Evolutionary conservation across 2,797 vertebrate species (phyloP), one percentile per base, ranked within the genome.

Genomic region (Gambusia yucatana): DNA sequence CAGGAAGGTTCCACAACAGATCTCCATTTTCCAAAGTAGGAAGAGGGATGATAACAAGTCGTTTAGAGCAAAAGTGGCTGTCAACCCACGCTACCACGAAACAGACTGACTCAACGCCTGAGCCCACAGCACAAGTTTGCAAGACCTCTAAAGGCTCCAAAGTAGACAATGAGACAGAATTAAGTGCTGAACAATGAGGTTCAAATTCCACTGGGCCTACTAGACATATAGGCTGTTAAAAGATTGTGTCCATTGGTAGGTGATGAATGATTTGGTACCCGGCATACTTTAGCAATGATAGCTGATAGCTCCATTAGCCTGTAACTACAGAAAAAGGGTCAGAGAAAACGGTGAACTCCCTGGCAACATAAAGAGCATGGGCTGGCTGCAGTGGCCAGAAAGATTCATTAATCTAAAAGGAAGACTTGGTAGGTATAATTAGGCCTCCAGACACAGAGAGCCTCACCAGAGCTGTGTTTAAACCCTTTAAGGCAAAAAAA

Each of bases 381-480:
- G 84, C 87, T 77, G 83, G 86, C 89, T 88, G 86, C 88, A 78
- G 84, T 77, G 84, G 86, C 90, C 87, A 82, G 84, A 76, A 93
- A 92, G 88, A 92, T 92, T 93, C 91, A 94, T 93, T 94, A 92
- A 94, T 94, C 92, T 91, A 91, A 93, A 77, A 91, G 87, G 93
- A 93, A 92, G 92, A 91, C 89, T 91, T 92, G 87, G 88, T 90
- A 79, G 83, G 91, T 88, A 87, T 93, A 94, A 94, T 94, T 95
- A 93, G 91, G 92, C 92, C 91, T 93, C 90, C 89, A 89, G 93
- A 95, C 92, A 94, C 89, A 85, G 75, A 78, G n/a, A 88, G 82
- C 82, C 88, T 88, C 84, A 72, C 85, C 73, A 85, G 79, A 88
- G 84, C 87, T 87, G 87, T 81, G 74, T 82, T 80, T 85, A 78